Percentiles rank a stretch among this genome's conserved stretches.
These are phyloP conservation scores for Drosophila greeni DNA, from an alignment of 2,888 invertebrate genomes.

Conservation along the genomic window DNA sequence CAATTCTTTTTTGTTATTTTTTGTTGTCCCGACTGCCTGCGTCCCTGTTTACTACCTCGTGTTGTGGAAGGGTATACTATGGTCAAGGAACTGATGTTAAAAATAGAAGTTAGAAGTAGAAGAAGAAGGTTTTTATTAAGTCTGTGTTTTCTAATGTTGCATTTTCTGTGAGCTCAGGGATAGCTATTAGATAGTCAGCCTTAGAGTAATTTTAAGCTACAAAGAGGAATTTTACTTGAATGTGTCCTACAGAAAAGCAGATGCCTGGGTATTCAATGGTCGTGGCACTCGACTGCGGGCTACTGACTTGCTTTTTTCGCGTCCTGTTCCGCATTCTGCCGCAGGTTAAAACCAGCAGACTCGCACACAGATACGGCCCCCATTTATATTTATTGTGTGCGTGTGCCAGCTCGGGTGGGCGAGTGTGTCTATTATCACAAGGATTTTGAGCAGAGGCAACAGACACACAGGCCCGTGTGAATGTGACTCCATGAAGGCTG, in stretches of 20 bases:
- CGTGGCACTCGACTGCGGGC: neutral
- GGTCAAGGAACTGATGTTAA: neutral
- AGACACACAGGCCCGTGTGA: constrained; percentile 21
- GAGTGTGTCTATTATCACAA: constrained; percentile 63
- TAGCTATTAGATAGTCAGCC: neutral
- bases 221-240: neutral
- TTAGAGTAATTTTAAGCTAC: neutral
- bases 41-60: constrained; percentile 6
- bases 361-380: constrained; percentile 18
- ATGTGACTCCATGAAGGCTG: constrained; percentile 31
- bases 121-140: rapidly evolving
- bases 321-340: constrained; percentile 49
- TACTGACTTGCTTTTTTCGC: constrained; percentile 1
- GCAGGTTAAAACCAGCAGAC: constrained; percentile 59
- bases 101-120: no score
- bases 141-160: neutral
- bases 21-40: constrained; percentile 27
- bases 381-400: constrained; percentile 46
- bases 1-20: constrained; percentile 35
- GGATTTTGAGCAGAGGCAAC: constrained; percentile 50
- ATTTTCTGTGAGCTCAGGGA: neutral
- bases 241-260: neutral
- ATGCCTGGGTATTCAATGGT: neutral
- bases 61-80: neutral
- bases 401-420: constrained; percentile 21